Base-by-base conservation (phyloP, 2,888 invertebrate species). In the Camptogramma bilineatum region DNA sequence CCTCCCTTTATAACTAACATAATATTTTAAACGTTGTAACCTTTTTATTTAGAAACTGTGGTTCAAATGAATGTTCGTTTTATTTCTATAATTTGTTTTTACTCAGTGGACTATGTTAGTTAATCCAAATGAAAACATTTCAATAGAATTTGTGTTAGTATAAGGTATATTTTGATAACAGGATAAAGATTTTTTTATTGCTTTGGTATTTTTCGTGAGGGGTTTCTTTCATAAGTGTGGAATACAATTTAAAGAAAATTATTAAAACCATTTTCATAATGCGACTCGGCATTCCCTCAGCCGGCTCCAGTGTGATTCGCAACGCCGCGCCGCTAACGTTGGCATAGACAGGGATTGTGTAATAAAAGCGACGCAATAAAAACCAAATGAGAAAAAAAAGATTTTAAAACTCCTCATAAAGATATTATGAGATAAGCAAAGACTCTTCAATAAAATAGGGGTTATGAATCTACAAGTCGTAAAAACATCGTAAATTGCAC, bases 351-450 rank as follows among this genome's bases (percentile, higher is more conserved):
- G 72, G 73, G 74, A 74, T 73, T 70, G 72, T 73, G 73, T 76
- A 80, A 83, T 83, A 84, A 83, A 81, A 75, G 73, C 69, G 56
- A 61, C 72, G 74, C 73, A 75, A 81, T 79, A 78, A 81, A 83
- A 76, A 79, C 73, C 57, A 76, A 82, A 83, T 79, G 80, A 80
- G 79, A 79, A 76, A 76, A 73, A 80, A 72, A 81, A 78, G 73
- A 82, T 81, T 83, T 82, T 82, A 81, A 82, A 84, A 77, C 79
- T 75, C 70, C 75, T 70, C 77, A 76, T 82, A 83, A 82, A 82
- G 75, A 81, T 81, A 81, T 81, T 79, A 82, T 74, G 80, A 80
- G 79, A 81, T 82, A 81, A 79, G 77, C 76, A 80, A 78, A 78
- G 79, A 73, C 72, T 74, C 75, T 75, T 75, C 81, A 79, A 81